Evolutionary conservation across 2,888 invertebrate genomes (phyloP).

Genomic region (Leucozona laternaria): DNA sequence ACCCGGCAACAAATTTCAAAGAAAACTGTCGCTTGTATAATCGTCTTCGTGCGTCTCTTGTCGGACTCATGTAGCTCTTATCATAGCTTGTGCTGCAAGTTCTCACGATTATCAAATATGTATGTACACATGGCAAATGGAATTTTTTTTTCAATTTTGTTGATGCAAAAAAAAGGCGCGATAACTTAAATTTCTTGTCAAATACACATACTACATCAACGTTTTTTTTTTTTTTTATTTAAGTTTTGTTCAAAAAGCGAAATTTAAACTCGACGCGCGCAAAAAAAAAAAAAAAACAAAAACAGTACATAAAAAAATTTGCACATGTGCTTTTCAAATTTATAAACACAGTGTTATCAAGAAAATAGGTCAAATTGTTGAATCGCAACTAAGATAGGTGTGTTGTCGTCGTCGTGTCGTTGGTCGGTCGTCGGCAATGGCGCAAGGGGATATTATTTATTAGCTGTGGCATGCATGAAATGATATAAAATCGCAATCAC

Average conservation of each 20-base stretch:
- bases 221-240: neutral
- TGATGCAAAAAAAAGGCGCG: slow-evolving; percentile 19
- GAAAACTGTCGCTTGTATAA: slow-evolving; percentile 8
- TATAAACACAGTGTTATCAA: slow-evolving; percentile 48
- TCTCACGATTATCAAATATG: slow-evolving; percentile 66
- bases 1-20: slow-evolving; percentile 50
- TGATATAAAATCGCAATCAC: slow-evolving; percentile 36
- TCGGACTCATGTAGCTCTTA: slow-evolving; percentile 23
- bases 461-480: neutral
- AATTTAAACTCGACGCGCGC: slow-evolving; percentile 12
- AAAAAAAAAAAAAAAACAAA: neutral
- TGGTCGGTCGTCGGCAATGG: neutral
- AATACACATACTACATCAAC: neutral
- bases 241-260: slow-evolving; percentile 25
- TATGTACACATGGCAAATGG: slow-evolving; percentile 14
- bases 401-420: too few relatives aligned
- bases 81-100: slow-evolving; percentile 39
- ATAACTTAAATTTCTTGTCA: slow-evolving; percentile 27
- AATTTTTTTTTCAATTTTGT: slow-evolving; percentile 30
- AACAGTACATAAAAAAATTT: neutral
- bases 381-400: slow-evolving; percentile 51
- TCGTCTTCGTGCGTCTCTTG: slow-evolving; percentile 26
- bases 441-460: slow-evolving; percentile 5
- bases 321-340: slow-evolving; percentile 29
- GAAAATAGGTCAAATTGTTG: slow-evolving; percentile 60